Percentiles rank a stretch among this genome's conserved stretches.
phyloP scores from a whole-genome alignment of 2,113 vertebrate species.

The Silurus meridionalis region DNA sequence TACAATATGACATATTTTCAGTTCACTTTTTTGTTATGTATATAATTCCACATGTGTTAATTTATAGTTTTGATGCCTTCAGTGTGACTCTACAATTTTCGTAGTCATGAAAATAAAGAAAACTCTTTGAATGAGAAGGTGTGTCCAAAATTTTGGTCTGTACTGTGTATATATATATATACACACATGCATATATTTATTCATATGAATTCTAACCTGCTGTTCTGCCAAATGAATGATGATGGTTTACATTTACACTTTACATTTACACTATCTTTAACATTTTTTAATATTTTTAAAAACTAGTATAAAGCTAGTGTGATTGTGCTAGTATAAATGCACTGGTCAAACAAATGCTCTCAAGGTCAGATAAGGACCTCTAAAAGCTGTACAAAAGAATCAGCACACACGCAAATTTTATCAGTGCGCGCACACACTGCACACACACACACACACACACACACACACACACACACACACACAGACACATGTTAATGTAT shows the following conservation, averaged over 20 bases:
- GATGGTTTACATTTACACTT: too few species aligned
- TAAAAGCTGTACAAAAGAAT: constrained; percentile 21
- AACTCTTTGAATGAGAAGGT: too few species aligned
- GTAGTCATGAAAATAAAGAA: too few species aligned
- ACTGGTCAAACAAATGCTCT: constrained; percentile 52
- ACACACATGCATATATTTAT: not conserved
- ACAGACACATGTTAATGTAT: not conserved
- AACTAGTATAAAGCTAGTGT: not conserved
- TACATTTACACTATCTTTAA: not conserved
- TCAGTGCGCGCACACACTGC: too few species aligned
- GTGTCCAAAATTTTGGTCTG: too few species aligned
- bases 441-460: not conserved
- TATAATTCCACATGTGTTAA: too few species aligned
- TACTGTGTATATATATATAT: not conserved
- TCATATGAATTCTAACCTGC: not conserved
- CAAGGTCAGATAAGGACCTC: constrained; percentile 62
- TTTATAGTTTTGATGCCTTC: too few species aligned
- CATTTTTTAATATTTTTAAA: not conserved
- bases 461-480: not conserved
- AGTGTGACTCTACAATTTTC: too few species aligned
- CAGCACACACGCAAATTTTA: constrained; percentile 11
- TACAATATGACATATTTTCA: too few species aligned
- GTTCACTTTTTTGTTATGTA: too few species aligned
- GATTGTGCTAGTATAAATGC: constrained; percentile 12
- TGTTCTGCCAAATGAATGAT: not conserved